phyloP scores from a whole-genome alignment of 2,888 invertebrate genomes.

The Smittia sp. region DNA sequence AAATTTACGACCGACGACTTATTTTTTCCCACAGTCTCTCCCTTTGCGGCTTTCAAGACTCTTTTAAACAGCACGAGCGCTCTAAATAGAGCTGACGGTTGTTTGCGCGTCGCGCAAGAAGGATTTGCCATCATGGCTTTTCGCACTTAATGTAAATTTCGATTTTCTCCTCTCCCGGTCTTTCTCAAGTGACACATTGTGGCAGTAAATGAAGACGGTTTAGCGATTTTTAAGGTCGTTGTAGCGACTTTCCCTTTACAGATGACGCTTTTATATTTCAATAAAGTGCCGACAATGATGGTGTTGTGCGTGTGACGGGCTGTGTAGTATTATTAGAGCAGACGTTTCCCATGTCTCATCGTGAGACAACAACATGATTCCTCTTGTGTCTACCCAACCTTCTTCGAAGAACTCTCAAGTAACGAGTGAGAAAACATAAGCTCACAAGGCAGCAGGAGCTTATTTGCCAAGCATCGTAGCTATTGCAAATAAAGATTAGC shows the following conservation, averaged over 20 bases:
- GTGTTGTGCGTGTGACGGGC: no score
- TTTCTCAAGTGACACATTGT: background rate
- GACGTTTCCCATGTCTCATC: background rate
- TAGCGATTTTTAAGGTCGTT: background rate
- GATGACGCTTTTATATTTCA: background rate
- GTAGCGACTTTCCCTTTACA: background rate
- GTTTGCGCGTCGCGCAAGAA: background rate
- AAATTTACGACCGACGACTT: no score
- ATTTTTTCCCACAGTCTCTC: no score
- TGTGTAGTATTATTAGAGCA: no score
- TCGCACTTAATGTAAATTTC: background rate
- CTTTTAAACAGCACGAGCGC: background rate
- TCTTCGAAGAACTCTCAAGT: background rate
- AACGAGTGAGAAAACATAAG: background rate
- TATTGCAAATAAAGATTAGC: background rate
- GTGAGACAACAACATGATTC: background rate
- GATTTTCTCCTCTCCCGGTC: background rate
- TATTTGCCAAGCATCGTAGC: background rate
- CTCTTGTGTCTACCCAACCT: background rate
- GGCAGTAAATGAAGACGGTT: background rate
- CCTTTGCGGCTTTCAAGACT: background rate
- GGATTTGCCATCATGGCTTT: background rate
- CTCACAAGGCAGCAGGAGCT: background rate
- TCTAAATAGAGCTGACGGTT: no score
- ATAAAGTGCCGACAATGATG: background rate